These are phyloP conservation scores for Sinelater perroti DNA, from an alignment of 2,888 invertebrate species.

Conservation along the genomic window DNA sequence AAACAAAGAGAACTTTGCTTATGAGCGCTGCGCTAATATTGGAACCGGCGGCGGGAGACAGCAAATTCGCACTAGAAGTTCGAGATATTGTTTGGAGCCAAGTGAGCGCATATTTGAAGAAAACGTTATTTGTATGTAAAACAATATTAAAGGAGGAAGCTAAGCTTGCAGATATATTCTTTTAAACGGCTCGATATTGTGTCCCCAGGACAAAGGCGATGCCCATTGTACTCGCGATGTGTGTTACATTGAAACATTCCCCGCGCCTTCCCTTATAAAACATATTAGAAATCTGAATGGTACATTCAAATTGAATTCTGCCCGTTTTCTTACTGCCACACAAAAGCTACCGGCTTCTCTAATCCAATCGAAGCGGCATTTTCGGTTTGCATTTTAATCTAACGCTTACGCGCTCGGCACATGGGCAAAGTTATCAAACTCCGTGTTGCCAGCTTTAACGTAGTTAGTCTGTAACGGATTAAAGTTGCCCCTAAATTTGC, in stretches of 20 bases:
- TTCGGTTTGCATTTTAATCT: constrained; percentile 8
- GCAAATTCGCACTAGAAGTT: constrained; percentile 4
- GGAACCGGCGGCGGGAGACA: too few relatives aligned
- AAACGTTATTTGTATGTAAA: constrained; percentile 34
- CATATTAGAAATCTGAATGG: constrained; percentile 36
- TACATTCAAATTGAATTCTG: constrained; percentile 36
- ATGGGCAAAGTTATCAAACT: not conserved
- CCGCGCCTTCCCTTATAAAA: constrained; percentile 34
- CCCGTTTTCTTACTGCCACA: constrained; percentile 23
- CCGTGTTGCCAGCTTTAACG: not conserved
- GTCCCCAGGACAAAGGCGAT: constrained; percentile 36
- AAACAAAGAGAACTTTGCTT: constrained; percentile 19
- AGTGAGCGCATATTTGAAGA: constrained; percentile 29
- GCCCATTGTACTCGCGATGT: constrained; percentile 37
- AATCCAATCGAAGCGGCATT: constrained; percentile 27
- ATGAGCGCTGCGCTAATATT: constrained; percentile 12
- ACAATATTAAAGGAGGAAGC: constrained; percentile 33
- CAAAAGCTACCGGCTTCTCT: constrained; percentile 31
- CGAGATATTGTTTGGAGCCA: constrained; percentile 26
- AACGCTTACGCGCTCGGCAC: not conserved
- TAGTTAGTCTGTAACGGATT: not conserved
- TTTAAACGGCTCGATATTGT: constrained; percentile 35
- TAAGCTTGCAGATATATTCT: constrained; percentile 34
- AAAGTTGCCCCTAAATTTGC: too few relatives aligned
- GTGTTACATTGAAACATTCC: constrained; percentile 33